Evolutionary conservation across 2,797 vertebrate genomes (phyloP).

Genomic region (Numenius phaeopus): DNA sequence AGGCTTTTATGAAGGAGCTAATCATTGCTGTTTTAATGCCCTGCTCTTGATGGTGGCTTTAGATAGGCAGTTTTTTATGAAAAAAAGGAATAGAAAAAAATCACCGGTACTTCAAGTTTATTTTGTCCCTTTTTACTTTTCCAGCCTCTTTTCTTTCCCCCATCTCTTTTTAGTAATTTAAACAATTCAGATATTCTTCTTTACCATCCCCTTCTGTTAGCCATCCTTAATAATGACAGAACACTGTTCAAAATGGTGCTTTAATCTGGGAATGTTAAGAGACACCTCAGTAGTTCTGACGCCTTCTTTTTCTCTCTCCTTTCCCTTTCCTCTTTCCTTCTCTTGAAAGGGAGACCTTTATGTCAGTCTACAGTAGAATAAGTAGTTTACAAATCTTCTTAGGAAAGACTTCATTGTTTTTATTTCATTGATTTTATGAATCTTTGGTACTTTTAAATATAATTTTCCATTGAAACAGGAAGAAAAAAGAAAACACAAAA

Average conservation of each 20-base stretch:
- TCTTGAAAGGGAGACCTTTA: neutral
- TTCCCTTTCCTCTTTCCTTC: neutral
- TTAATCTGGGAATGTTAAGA: neutral
- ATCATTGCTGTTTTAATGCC: neutral
- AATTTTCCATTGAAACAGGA: neutral
- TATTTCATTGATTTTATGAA: neutral
- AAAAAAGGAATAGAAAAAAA: neutral
- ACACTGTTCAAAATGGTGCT: neutral
- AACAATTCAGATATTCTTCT: neutral
- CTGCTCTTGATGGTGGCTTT: neutral
- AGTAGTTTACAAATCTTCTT: neutral
- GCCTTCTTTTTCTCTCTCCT: neutral
- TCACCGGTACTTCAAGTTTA: neutral
- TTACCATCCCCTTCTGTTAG: rapidly evolving
- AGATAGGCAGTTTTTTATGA: neutral
- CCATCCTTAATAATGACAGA: neutral
- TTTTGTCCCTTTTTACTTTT: neutral
- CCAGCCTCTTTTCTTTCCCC: neutral
- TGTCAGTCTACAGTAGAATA: neutral
- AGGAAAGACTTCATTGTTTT: neutral
- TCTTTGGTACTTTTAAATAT: neutral
- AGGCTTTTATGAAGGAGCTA: neutral
- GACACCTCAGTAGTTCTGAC: neutral
- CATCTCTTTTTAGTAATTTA: neutral
- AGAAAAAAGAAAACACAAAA: neutral